Evolutionary conservation across 2,797 vertebrate genomes (phyloP).

Genomic region (Telmatherina bonti): DNA sequence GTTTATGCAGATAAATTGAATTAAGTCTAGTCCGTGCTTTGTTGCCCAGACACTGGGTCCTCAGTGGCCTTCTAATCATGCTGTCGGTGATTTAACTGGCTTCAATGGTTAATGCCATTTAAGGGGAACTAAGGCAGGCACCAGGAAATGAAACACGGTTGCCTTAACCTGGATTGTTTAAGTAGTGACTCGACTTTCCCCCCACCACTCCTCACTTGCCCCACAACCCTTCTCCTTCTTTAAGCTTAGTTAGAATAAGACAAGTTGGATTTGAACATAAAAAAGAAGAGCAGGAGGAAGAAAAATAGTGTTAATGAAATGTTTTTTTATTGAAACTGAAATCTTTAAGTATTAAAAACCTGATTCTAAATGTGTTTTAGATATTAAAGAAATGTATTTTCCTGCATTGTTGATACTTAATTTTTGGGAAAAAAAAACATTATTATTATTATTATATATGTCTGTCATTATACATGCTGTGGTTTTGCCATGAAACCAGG

Average conservation of each 20-base stretch:
- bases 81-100: constrained; percentile 83
- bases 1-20: constrained; percentile 86
- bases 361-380: not conserved
- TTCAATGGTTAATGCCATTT: constrained; percentile 86
- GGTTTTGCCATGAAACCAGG: no score
- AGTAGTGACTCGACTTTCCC: constrained; percentile 60
- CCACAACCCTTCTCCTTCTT: constrained; percentile 36
- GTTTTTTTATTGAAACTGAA: no score
- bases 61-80: constrained; percentile 80
- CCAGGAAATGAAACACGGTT: constrained; percentile 87
- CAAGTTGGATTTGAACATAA: not conserved
- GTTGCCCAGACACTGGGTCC: constrained; percentile 74
- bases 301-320: constrained; percentile 48
- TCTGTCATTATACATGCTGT: no score
- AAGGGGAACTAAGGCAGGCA: constrained; percentile 79
- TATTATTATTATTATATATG: no score
- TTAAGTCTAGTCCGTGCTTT: constrained; percentile 78
- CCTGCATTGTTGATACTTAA: no score
- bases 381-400: no score
- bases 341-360: no score
- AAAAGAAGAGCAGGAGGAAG: no score
- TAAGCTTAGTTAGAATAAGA: constrained; percentile 16
- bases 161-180: constrained; percentile 75
- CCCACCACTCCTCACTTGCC: constrained; percentile 5
- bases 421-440: no score